A percentile compares a stretch with the other conserved stretches of the same genome.
phyloP scores from a whole-genome alignment of 2,797 vertebrate genomes.

The Sparidentex hasta region DNA sequence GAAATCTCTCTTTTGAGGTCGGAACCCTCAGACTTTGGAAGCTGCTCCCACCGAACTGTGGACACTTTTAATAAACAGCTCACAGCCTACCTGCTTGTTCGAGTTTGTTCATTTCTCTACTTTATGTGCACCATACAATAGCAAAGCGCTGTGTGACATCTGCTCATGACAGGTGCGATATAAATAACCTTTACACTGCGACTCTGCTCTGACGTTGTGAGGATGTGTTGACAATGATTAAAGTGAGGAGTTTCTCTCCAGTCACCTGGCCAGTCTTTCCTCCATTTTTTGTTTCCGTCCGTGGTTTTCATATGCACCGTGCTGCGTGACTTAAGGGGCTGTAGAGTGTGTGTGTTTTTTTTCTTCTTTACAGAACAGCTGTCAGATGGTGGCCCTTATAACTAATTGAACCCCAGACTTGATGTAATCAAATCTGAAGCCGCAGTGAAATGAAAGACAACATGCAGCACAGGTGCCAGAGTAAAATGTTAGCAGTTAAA shows the following conservation, averaged over 20 bases:
- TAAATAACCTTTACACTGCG: neutral
- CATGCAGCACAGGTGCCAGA: no score
- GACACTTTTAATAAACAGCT: conserved; percentile 22
- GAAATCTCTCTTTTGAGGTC: conserved; percentile 11
- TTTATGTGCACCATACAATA: neutral
- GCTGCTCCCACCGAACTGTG: neutral
- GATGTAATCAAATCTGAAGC: conserved; percentile 41
- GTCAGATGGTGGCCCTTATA: conserved; percentile 36
- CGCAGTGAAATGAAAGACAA: conserved; percentile 27
- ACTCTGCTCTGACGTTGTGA: neutral
- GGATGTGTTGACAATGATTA: conserved; percentile 5
- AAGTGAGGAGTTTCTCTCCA: neutral
- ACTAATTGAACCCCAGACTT: conserved; percentile 36
- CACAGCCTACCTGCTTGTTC: neutral
- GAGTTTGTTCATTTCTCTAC: neutral
- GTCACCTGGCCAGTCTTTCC: neutral
- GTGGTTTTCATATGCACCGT: conserved; percentile 1
- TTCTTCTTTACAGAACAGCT: conserved; percentile 30
- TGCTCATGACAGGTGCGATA: neutral
- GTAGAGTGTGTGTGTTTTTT: neutral
- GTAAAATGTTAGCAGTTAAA: no score
- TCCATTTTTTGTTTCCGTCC: neutral
- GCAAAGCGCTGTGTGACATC: neutral
- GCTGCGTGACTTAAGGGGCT: neutral
- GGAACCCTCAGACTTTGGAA: conserved; percentile 25